Percentiles rank a stretch among this genome's conserved stretches.
These are phyloP conservation scores for Spicauda simplicius DNA, from an alignment of 2,888 invertebrate species.

Conservation along the genomic window DNA sequence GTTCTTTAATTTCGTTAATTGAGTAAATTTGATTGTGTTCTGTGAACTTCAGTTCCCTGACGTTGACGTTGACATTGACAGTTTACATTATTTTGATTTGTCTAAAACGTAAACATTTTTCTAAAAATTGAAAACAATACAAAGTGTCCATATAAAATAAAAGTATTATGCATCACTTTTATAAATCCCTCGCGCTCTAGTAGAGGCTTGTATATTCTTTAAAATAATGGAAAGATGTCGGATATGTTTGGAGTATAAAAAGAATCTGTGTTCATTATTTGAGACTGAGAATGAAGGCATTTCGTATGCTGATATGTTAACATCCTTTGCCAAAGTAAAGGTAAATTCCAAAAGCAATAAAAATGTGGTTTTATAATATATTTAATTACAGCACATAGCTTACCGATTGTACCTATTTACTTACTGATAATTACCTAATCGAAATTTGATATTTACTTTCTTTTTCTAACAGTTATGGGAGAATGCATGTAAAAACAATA, in stretches of 20 bases:
- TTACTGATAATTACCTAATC: neutral
- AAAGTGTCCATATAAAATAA: no score
- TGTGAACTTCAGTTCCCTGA: no score
- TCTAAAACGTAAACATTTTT: no score
- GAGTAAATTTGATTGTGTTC: no score
- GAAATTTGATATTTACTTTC: neutral
- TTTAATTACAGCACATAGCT: neutral
- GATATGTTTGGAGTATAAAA: constrained; percentile 56
- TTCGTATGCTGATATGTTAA: constrained; percentile 57
- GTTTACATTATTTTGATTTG: no score
- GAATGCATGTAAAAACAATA: constrained; percentile 48
- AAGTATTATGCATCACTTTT: no score
- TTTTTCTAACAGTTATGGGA: constrained; percentile 49
- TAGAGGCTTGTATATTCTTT: neutral
- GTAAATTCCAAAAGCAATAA: constrained; percentile 41
- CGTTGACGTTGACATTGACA: no score
- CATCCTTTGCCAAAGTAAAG: constrained; percentile 55
- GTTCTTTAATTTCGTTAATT: no score
- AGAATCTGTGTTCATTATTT: constrained; percentile 51
- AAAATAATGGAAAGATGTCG: constrained; percentile 58
- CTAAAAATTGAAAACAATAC: no score
- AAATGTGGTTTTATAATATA: neutral
- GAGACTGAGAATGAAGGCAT: constrained; percentile 44
- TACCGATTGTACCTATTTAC: neutral
- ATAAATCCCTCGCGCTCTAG: no score